Evolutionary conservation across 2,888 invertebrate genomes (phyloP), one percentile per base, ranked within the genome.

Genomic region (Dioctria linearis): DNA sequence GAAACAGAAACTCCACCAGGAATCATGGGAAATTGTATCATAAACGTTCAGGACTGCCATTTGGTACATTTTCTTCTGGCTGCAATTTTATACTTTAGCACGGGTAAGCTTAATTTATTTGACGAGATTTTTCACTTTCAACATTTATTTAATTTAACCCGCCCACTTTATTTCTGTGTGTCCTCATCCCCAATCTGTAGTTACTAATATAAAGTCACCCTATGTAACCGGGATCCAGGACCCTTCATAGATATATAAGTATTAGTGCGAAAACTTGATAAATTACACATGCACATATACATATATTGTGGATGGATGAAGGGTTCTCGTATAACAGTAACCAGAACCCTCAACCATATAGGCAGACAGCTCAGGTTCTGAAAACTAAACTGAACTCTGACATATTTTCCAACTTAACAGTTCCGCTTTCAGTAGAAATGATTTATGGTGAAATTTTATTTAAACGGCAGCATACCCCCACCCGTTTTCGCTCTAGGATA

Each of bases 31-130:
- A 84, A 83, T 83, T 83, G 82, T 83, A 84, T 83, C 84, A 84
- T 84, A 84, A 84, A 84, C 83, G 84, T 83, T 83, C 84, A 84
- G 82, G 82, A 83, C 83, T 83, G 83, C 82, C 83, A 83, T 80
- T 83, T 84, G 82, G 81, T 84, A 83, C 83, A 84, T 83, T 83
- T 84, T 82, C 82, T 83, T 82, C 81, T 84, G 73, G 80, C 80
- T 82, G 83, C 83, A 83, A 82, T 84, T 83, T 84, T 84, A 83
- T 83, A 84, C 83, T 82, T 83, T 65, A 84, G 82, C 80, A 83
- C 83, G 82, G 83, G 82, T 83, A 82, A 83, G 84, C 81, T 81
- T 79, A 78, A 80, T 42, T 71, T 66, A 80, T 80, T 46, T 76
- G 57, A 49, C 61, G 76, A 78, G 76, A 78, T 81, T 76, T 81